Conservation (phyloP, 2,113 vertebrate species). For the Barnardius zonarius region DNA sequence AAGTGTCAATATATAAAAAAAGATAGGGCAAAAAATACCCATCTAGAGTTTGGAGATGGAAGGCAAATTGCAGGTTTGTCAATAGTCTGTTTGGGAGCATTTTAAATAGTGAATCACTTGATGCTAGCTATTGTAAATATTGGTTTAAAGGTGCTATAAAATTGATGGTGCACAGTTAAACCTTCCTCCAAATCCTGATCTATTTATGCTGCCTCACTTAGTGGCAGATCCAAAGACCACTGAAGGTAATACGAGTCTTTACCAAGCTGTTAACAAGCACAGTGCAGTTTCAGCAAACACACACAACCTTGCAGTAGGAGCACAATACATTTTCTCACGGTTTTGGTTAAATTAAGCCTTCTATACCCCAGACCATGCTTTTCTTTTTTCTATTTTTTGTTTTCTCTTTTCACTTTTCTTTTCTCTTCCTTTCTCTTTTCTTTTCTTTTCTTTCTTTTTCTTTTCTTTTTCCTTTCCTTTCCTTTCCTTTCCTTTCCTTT, state of each 20-base stretch:
- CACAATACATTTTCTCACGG: neutral
- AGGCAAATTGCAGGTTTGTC: slow-evolving; percentile 49
- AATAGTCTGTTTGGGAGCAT: slow-evolving; percentile 38
- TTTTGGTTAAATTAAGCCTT: slow-evolving; percentile 3
- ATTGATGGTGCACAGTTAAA: slow-evolving; percentile 38
- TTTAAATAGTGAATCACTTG: slow-evolving; percentile 38
- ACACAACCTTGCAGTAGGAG: neutral
- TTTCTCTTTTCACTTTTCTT: no score
- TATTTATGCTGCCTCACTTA: slow-evolving; percentile 28
- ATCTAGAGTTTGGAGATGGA: slow-evolving; percentile 1
- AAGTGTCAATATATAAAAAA: slow-evolving; percentile 32
- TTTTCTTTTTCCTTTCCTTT: neutral
- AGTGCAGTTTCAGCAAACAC: neutral
- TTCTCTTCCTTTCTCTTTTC: neutral
- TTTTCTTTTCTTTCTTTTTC: neutral
- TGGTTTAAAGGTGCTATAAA: slow-evolving; percentile 46
- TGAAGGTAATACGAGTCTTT: neutral
- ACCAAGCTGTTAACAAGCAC: neutral
- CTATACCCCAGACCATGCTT: neutral
- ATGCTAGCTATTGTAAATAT: slow-evolving; percentile 49
- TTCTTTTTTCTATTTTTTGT: no score
- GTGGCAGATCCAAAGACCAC: neutral
- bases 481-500: neutral
- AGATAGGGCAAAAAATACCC: neutral
- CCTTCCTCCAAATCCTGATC: slow-evolving; percentile 27